A percentile compares a stretch with the other conserved stretches of the same genome.
phyloP scores from a whole-genome alignment of 2,113 vertebrate genomes.

The Lipophrys pholis region DNA sequence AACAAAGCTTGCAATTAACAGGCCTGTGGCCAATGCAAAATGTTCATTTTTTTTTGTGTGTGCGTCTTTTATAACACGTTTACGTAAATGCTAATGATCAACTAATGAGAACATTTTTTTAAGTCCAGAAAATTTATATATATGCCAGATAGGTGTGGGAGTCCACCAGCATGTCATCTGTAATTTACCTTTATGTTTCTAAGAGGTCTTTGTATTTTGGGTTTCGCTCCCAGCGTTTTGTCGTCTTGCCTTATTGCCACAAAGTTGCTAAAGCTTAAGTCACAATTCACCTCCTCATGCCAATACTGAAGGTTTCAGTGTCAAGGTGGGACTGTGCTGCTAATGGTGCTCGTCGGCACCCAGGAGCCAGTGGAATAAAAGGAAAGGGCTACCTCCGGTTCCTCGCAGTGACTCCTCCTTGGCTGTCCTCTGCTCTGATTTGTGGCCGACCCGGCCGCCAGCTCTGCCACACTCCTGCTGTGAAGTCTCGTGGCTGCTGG shows the following conservation, averaged over 20 bases:
- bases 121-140: conserved; percentile 12
- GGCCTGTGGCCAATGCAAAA: conserved; percentile 3
- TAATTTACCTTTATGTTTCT: conserved; percentile 1
- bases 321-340: background rate
- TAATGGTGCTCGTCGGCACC: conserved; percentile 20
- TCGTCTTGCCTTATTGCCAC: conserved; percentile 1
- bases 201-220: conserved; percentile 36
- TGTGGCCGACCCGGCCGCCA: conserved; percentile 14
- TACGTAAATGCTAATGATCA: no score
- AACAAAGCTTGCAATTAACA: conserved; percentile 5
- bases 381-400: conserved; percentile 23
- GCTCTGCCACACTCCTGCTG: background rate
- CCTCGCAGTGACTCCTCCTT: conserved; percentile 18
- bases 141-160: conserved; percentile 21
- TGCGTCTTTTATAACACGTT: background rate
- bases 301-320: background rate
- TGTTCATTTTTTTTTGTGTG: conserved; percentile 5
- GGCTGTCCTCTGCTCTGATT: conserved; percentile 21
- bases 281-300: background rate
- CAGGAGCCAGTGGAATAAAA: background rate
- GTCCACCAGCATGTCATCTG: conserved; percentile 20
- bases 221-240: conserved; percentile 14
- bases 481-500: conserved; percentile 35
- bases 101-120: conserved; percentile 30
- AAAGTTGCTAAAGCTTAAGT: background rate